phyloP scores from a whole-genome alignment of 1,140 invertebrate species.

The Potamilus streckersoni region DNA sequence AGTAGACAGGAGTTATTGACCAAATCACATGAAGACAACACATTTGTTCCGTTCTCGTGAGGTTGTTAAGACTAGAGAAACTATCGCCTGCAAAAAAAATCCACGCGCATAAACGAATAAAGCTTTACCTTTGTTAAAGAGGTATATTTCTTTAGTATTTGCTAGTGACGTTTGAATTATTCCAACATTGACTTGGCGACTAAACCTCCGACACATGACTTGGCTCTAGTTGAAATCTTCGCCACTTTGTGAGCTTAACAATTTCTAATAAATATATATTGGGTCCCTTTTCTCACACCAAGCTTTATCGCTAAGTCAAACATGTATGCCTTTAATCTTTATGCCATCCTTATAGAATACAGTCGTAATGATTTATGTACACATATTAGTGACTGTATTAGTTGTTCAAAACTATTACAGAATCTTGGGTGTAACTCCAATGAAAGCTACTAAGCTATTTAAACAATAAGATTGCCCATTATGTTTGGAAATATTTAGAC shows the following conservation, averaged over 20 bases:
- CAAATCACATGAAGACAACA: conserved; percentile 52
- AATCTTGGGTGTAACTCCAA: no score
- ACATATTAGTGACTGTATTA: no score
- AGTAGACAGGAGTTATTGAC: conserved; percentile 20
- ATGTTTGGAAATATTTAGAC: no score
- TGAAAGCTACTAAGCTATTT: no score
- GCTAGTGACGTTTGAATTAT: conserved; percentile 89
- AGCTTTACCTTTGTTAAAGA: conserved; percentile 7
- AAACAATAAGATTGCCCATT: no score
- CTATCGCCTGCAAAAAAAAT: not conserved
- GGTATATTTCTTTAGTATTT: conserved; percentile 64
- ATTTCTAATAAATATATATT: not conserved
- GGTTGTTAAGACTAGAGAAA: conserved; percentile 4
- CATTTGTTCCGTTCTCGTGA: conserved; percentile 39
- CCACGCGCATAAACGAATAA: conserved; percentile 24
- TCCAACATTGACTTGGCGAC: conserved; percentile 82
- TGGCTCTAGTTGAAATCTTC: conserved; percentile 97
- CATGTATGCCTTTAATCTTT: not conserved
- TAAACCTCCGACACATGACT: conserved; percentile 83
- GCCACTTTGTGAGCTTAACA: conserved; percentile 87
- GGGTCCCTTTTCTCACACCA: not conserved
- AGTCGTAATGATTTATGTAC: no score
- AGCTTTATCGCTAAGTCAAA: not conserved
- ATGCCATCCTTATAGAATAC: not conserved
- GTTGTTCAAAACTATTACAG: no score